These are phyloP conservation scores for Eunapius fragilis DNA, from an alignment of 37 sponge, comb jelly and placozoan species.

Conservation along the genomic window DNA sequence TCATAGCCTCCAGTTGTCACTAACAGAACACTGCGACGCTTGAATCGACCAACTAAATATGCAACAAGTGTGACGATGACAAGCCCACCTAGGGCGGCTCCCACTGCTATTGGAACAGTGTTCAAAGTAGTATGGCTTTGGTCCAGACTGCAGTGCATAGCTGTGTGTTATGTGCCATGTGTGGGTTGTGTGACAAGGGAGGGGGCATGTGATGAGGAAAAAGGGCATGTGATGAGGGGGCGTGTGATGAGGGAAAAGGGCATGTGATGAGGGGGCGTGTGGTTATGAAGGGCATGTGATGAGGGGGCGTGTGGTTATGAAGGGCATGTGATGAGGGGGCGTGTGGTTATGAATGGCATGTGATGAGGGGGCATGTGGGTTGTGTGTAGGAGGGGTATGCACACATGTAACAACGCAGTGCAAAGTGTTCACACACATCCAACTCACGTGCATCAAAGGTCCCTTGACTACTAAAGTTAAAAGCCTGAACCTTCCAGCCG, in stretches of 20 bases:
- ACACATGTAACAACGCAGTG: neutral
- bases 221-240: too few relatives aligned
- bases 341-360: too few relatives aligned
- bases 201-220: too few relatives aligned
- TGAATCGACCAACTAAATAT: conserved; percentile 85
- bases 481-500: conserved; percentile 42
- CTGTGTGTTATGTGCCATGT: neutral
- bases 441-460: conserved; percentile 36
- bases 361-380: too few relatives aligned
- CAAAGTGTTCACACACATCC: neutral
- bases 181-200: too few relatives aligned
- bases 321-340: too few relatives aligned
- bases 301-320: too few relatives aligned
- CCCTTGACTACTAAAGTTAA: conserved; percentile 37
- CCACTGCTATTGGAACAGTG: conserved; percentile 94
- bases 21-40: conserved; percentile 34
- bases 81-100: conserved; percentile 85
- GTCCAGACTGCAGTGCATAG: neutral
- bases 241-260: too few relatives aligned
- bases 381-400: too few relatives aligned
- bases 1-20: neutral
- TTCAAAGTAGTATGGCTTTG: conserved; percentile 11
- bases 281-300: too few relatives aligned
- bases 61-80: conserved; percentile 90
- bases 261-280: too few relatives aligned